A percentile compares a stretch with the other conserved stretches of the same genome.
Evolutionary conservation across 1,140 invertebrate genomes (phyloP).

Genomic region (Drosophila tani): DNA sequence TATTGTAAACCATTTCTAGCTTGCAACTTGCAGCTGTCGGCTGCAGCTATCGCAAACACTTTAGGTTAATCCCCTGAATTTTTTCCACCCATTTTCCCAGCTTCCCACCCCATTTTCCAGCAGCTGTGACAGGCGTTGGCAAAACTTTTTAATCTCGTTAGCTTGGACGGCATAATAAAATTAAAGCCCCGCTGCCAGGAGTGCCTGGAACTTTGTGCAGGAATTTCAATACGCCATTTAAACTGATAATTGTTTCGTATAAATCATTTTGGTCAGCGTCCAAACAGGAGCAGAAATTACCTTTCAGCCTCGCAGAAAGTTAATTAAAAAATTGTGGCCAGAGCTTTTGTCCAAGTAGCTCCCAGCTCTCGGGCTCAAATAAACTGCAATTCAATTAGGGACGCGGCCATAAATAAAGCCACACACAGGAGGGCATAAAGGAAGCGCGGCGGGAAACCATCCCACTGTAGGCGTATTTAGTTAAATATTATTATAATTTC

Average conservation of each 20-base stretch:
- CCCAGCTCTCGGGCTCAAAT: conserved; percentile 52
- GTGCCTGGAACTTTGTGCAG: conserved; percentile 60
- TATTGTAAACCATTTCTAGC: conserved; percentile 18
- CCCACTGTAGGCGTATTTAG: conserved; percentile 66
- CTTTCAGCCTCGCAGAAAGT: conserved; percentile 65
- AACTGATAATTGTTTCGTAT: conserved; percentile 80
- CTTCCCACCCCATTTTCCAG: conserved; percentile 7
- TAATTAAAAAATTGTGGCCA: conserved; percentile 82
- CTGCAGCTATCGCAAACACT: conserved; percentile 70
- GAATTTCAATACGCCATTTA: conserved; percentile 81
- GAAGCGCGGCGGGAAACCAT: not conserved
- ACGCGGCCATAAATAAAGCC: conserved; percentile 73
- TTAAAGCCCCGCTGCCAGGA: conserved; percentile 65
- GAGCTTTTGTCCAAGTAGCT: conserved; percentile 77
- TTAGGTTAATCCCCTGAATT: conserved; percentile 27
- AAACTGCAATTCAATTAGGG: conserved; percentile 83
- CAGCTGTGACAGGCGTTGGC: conserved; percentile 63
- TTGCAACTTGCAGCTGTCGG: conserved; percentile 32
- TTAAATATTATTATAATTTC: conserved; percentile 82
- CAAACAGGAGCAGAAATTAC: conserved; percentile 47
- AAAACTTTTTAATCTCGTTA: conserved; percentile 82
- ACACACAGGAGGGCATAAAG: conserved; percentile 16
- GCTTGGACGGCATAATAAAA: conserved; percentile 75
- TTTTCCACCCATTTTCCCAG: conserved; percentile 2
- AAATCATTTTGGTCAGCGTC: conserved; percentile 63